phyloP scores from a whole-genome alignment of 1,140 invertebrate species.

The Manduca sexta region DNA sequence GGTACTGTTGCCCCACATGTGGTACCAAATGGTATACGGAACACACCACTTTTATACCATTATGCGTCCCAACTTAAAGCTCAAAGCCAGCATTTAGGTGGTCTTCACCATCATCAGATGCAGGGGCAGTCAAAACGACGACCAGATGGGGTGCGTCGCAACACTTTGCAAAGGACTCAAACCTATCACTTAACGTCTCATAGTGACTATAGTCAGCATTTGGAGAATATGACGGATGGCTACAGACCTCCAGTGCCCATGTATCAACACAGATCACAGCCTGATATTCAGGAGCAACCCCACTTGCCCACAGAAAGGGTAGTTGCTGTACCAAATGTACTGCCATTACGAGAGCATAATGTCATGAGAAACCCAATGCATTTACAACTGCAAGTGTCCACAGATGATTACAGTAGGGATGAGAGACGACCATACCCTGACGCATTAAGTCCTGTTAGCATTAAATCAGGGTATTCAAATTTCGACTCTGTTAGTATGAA shows the following conservation, averaged over 20 bases:
- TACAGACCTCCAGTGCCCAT: slow-evolving; percentile 36
- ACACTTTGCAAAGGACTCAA: slow-evolving; percentile 64
- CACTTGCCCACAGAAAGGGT: slow-evolving; percentile 46
- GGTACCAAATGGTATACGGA: slow-evolving; percentile 44
- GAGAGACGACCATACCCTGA: slow-evolving; percentile 46
- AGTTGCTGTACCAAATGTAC: slow-evolving; percentile 46
- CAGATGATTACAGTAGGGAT: slow-evolving; percentile 53
- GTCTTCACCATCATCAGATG: slow-evolving; percentile 49
- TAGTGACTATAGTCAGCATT: slow-evolving; percentile 66
- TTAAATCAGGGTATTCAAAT: slow-evolving; percentile 56
- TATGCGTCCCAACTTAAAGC: slow-evolving; percentile 68
- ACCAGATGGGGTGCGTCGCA: slow-evolving; percentile 45
- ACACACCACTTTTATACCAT: slow-evolving; percentile 62
- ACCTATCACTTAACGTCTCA: slow-evolving; percentile 68
- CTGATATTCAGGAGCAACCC: slow-evolving; percentile 55
- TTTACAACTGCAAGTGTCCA: slow-evolving; percentile 58
- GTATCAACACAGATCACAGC: slow-evolving; percentile 56
- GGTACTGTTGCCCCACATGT: slow-evolving; percentile 36
- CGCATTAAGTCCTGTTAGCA: slow-evolving; percentile 58
- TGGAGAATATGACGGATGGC: slow-evolving; percentile 53
- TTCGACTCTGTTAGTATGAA: slow-evolving; percentile 62
- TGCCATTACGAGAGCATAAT: slow-evolving; percentile 57
- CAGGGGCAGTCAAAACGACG: slow-evolving; percentile 42
- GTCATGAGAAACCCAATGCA: slow-evolving; percentile 48
- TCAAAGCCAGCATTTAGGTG: slow-evolving; percentile 61